Conservation (phyloP, 2,113 vertebrate species). For the Bos indicus region DNA sequence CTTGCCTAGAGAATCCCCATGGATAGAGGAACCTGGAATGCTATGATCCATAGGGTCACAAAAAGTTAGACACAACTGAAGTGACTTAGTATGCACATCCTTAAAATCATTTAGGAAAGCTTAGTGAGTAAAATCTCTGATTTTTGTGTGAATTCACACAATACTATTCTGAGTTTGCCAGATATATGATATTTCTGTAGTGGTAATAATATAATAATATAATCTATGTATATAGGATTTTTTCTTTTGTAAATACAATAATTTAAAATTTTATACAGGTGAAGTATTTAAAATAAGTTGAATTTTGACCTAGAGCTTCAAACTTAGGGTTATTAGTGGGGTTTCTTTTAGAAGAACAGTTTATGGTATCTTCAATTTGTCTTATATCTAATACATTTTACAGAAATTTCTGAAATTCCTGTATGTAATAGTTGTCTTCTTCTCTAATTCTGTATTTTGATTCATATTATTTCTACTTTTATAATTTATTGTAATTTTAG, state of each 20-base stretch:
- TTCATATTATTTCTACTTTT: background rate
- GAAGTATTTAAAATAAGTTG: background rate
- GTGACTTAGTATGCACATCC: background rate
- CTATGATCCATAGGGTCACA: background rate
- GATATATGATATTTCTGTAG: background rate
- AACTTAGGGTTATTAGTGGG: background rate
- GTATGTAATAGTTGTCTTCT: background rate
- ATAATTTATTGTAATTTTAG: background rate
- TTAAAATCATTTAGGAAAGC: background rate
- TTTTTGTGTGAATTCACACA: background rate
- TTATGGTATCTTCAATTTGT: background rate
- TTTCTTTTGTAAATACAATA: background rate
- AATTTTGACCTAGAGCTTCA: background rate
- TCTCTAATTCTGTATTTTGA: background rate
- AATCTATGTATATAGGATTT: background rate
- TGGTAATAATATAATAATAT: background rate
- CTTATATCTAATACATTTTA: background rate
- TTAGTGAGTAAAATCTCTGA: background rate
- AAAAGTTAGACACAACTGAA: background rate
- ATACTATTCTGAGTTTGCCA: background rate
- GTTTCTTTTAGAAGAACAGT: background rate
- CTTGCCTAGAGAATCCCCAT: background rate
- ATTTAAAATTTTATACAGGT: background rate
- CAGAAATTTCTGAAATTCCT: background rate
- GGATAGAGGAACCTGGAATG: background rate